Base-by-base conservation (phyloP, 2,797 vertebrate genomes). In the Acanthiza pusilla region DNA sequence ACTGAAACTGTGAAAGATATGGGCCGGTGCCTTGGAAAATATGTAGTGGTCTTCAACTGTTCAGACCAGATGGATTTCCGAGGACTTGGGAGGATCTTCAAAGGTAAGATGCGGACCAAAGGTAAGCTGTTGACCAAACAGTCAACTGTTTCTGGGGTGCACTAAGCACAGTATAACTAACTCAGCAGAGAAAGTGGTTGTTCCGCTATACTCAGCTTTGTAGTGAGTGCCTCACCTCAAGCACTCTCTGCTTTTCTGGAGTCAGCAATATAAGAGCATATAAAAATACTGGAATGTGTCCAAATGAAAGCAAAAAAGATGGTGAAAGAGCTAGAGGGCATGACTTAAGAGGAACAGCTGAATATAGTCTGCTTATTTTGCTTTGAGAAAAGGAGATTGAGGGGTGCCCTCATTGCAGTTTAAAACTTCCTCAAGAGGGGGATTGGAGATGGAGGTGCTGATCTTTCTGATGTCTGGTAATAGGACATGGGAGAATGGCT, bases 61-160 rank as follows among this genome's bases (percentile, higher is more conserved):
- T 99, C 99, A 17, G 99, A 99, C 86, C 99, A 99, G 97, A 99
- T 99, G 99, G 99, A 99, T 97, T 99, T 99, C 96, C 98, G 99
- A 98, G 99, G 99, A 40, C 97, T 99, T 88, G 99, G 99, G 58
- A 98, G 99, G 95, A 99, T 99, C 96, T 99, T 99, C 95, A 99
- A 99, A 99, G 99, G 99, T 99, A 84, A 97, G 82, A 29, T 29
- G 53, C 21, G 23, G 38, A 60, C 23, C 11, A 68, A 85, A 70
- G 11, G 16, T 74, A 42, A 90, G 38, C 50, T 62, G 29, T 30
- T 71, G 54, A 29, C 32, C 29, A 32, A 34, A 57, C 3, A n/a
- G 7, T 36, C 12, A 60, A 0, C 26, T 42, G 22, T 63, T 47
- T n/a, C 16, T 61, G 10, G 4, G 2, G 2, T 75, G 13, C 6